Evolutionary conservation across 2,797 vertebrate genomes (phyloP).

Genomic region (Bucorvus abyssinicus): DNA sequence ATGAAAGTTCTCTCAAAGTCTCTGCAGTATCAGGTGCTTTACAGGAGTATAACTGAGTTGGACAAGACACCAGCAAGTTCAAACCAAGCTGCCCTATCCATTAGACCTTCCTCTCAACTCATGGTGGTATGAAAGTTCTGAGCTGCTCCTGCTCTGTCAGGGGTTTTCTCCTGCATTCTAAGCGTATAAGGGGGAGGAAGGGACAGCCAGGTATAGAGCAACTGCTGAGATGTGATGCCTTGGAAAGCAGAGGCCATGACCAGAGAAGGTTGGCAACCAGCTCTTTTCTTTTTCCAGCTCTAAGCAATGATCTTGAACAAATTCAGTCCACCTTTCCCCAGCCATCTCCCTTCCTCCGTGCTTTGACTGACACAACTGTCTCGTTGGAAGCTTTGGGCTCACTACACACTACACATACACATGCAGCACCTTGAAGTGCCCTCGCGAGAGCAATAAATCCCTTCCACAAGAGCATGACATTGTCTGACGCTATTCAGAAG

Average conservation of each 20-base stretch:
- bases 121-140: neutral
- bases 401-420: fast-evolving
- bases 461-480: neutral
- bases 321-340: neutral
- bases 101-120: neutral
- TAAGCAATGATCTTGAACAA: neutral
- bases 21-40: neutral
- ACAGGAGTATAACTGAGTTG: neutral
- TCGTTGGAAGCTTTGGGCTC: neutral
- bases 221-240: neutral
- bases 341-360: neutral
- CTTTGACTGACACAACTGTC: neutral
- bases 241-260: neutral
- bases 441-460: neutral
- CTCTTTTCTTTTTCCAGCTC: neutral
- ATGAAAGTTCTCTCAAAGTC: neutral
- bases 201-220: neutral
- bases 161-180: neutral
- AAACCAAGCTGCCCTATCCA: neutral
- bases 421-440: neutral
- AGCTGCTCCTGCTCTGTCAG: neutral
- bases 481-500: neutral
- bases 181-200: neutral
- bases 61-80: neutral
- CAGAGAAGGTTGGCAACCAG: neutral